A percentile compares a stretch with the other conserved stretches of the same genome.
Conservation (phyloP, 2,888 invertebrate genomes). For the Muschampia plurimacula region DNA sequence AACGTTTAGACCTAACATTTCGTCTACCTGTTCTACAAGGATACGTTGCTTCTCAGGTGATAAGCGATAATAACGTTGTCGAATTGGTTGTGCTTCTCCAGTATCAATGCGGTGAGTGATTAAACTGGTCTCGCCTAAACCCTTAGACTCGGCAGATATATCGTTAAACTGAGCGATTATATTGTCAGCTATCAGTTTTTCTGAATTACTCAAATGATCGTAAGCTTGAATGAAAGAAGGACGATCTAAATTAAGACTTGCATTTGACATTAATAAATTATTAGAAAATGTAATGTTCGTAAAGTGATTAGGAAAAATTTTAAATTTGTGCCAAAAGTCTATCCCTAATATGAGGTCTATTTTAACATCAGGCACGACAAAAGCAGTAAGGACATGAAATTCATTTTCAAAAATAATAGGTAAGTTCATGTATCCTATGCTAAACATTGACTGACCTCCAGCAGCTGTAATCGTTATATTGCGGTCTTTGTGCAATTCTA, state of each 20-base stretch:
- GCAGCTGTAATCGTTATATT: not conserved
- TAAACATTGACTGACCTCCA: not conserved
- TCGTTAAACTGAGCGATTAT: constrained; percentile 19
- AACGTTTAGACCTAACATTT: no score
- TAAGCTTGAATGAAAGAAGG: not conserved
- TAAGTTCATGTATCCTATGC: not conserved
- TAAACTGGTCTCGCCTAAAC: constrained; percentile 44
- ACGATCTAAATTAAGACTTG: not conserved
- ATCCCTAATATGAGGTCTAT: not conserved
- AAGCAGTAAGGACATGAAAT: not conserved
- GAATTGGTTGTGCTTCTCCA: constrained; percentile 42
- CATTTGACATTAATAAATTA: not conserved
- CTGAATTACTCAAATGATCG: not conserved
- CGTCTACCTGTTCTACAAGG: constrained; percentile 38
- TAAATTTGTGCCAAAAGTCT: not conserved
- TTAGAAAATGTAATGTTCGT: not conserved
- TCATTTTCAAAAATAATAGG: not conserved
- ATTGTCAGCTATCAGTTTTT: not conserved
- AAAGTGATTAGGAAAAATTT: not conserved
- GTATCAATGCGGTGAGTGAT: constrained; percentile 46
- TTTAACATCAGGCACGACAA: not conserved
- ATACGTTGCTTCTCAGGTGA: constrained; percentile 46
- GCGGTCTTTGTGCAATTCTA: not conserved
- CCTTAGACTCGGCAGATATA: constrained; percentile 43
- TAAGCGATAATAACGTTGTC: constrained; percentile 44